phyloP scores from a whole-genome alignment of 2,113 vertebrate species.

The Vimba vimba region DNA sequence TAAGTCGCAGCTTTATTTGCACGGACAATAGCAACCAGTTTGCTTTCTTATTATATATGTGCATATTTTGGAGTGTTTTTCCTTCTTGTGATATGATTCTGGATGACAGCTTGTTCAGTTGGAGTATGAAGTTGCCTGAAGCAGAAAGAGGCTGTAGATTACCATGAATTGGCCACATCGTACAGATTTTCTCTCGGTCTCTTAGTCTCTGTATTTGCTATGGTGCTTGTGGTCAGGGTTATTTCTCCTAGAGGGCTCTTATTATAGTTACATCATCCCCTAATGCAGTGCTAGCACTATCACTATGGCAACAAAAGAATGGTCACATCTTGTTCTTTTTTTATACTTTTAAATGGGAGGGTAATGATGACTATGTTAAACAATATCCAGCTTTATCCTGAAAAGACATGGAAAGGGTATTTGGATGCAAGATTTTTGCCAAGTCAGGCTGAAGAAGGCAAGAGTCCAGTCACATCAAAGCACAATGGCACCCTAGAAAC shows the following conservation, averaged over 20 bases:
- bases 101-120: background rate
- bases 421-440: background rate
- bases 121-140: background rate
- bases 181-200: background rate
- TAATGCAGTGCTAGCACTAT: background rate
- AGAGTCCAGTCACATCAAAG: background rate
- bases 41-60: background rate
- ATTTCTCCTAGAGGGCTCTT: background rate
- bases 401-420: background rate
- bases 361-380: background rate
- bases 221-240: background rate
- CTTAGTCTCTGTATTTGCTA: background rate
- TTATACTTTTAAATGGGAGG: background rate
- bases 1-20: background rate
- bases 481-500: background rate
- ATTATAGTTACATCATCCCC: slow-evolving; percentile 8
- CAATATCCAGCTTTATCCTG: slow-evolving; percentile 14
- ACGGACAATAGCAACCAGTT: background rate
- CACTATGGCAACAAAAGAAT: slow-evolving; percentile 34
- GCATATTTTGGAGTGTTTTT: background rate
- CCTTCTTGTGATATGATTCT: background rate
- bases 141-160: background rate
- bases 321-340: background rate
- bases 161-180: background rate
- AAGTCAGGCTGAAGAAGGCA: background rate